Evolutionary conservation across 2,888 invertebrate species (phyloP), one percentile per base, ranked within the genome.

Genomic region (Leistus spinibarbis): DNA sequence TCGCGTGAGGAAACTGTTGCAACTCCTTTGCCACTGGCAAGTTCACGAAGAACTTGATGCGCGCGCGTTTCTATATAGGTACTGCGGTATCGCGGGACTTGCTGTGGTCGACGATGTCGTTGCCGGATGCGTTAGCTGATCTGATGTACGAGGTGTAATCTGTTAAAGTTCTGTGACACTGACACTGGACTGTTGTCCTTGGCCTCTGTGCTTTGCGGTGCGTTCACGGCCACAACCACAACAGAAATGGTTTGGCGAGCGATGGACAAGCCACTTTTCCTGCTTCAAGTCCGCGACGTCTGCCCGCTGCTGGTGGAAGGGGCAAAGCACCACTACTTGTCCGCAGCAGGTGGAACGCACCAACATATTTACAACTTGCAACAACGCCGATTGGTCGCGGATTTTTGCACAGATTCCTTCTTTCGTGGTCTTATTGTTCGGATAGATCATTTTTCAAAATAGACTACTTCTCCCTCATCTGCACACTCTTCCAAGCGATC

Each of bases 211-310:
- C 53, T 82, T 82, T 80, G 77, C 81, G 80, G 79, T 82, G 83
- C 83, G 82, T 85, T 84, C 85, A 83, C 85, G 84, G 84, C 84
- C 84, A 84, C 84, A 82, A 84, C 82, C 83, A 84, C 84, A 82
- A 85, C 84, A 84, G 84, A 84, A 85, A 84, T 85, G 85, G 84
- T 83, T 84, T 82, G 82, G 81, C 83, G 83, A 84, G 79, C 84
- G 83, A 82, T 83, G 84, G 83, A 84, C 84, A 83, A 40, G 83
- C 84, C 83, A 84, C 85, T 85, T 85, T 85, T 85, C 85, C 84
- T 85, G 83, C 82, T 81, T 82, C 81, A 79, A 79, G 79, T 79
- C 74, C 67, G 76, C 78, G 77, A 76, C 76, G 68, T 68, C 63
- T 63, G 54, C 64, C 27, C 64, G 71, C 13, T 23, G 9, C 78